These are phyloP conservation scores for Gavia stellata DNA, from an alignment of 2,113 vertebrate genomes.

Conservation along the genomic window DNA sequence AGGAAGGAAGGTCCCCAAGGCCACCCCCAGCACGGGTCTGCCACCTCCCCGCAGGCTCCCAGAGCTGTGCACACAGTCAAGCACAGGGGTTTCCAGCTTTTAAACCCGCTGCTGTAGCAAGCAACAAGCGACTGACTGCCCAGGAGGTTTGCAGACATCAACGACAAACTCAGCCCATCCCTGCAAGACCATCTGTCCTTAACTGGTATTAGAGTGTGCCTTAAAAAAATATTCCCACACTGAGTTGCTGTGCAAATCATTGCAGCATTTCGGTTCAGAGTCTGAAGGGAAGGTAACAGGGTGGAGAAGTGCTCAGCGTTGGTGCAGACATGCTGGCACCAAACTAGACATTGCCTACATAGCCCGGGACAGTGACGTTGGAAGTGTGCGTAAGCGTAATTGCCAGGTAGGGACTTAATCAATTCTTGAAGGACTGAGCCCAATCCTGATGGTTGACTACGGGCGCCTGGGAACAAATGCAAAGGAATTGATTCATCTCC, in stretches of 20 bases:
- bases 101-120: neutral
- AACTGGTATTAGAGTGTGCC: neutral
- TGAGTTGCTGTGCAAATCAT: neutral
- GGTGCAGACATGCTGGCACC: neutral
- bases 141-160: neutral
- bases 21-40: neutral
- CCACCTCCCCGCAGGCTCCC: neutral
- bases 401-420: neutral
- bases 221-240: neutral
- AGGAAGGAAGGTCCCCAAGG: neutral
- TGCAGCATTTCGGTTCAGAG: neutral
- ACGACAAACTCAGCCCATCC: neutral
- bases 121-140: neutral
- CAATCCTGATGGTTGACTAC: neutral
- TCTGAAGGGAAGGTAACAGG: neutral
- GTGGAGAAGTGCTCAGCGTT: too few relatives aligned
- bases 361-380: fast-evolving
- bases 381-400: neutral
- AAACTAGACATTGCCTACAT: neutral
- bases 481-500: neutral
- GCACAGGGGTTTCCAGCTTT: neutral
- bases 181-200: neutral
- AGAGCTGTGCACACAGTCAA: neutral
- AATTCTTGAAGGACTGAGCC: neutral
- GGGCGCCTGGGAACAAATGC: fast-evolving